Evolutionary conservation across 2,797 vertebrate genomes (phyloP), one percentile per base, ranked within the genome.

Genomic region (Gouania willdenowi): DNA sequence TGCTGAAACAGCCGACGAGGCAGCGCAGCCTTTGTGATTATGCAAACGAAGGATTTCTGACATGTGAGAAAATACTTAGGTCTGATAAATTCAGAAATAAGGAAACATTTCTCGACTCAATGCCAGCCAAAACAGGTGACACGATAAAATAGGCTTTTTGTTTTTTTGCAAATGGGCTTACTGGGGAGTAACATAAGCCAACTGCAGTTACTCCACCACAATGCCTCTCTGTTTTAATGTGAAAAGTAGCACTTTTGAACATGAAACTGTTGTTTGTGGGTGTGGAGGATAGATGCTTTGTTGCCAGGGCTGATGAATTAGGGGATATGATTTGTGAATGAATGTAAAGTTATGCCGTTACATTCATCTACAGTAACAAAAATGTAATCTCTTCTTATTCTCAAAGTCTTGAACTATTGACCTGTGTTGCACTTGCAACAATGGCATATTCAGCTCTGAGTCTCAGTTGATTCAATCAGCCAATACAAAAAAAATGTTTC

Each of bases 121-220:
- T 41, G 26, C 19, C 26, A 41, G 20, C 21, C 25, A 31, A 53
- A 43, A 5, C 7, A 66, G 43, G n/a, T n/a, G n/a, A n/a, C n/a
- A n/a, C n/a, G n/a, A n/a, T n/a, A n/a, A 26, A 48, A 45, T 22
- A n/a, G n/a, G 3, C 16, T 11, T 51, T 32, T 13, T 26, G n/a
- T 47, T 75, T 82, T 87, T 86, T 87, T 87, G 83, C 83, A 64
- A 26, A 45, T 73, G 73, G 77, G 83, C 82, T 85, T 71, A 42
- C 54, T 39, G 11, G 34, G 75, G 44, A 69, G 6, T 60, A 24
- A 50, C 52, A 22, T 46, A 65, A 44, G 33, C 41, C 53, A 18
- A 49, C 25, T 46, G 36, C 26, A 61, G 34, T 46, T 45, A 36
- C 27, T 41, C 44, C 44, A 22, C 43, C 18, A 31, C 45, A 43